These are phyloP conservation scores for Panthera uncia DNA, from an alignment of 2,113 vertebrate species.

Conservation along the genomic window DNA sequence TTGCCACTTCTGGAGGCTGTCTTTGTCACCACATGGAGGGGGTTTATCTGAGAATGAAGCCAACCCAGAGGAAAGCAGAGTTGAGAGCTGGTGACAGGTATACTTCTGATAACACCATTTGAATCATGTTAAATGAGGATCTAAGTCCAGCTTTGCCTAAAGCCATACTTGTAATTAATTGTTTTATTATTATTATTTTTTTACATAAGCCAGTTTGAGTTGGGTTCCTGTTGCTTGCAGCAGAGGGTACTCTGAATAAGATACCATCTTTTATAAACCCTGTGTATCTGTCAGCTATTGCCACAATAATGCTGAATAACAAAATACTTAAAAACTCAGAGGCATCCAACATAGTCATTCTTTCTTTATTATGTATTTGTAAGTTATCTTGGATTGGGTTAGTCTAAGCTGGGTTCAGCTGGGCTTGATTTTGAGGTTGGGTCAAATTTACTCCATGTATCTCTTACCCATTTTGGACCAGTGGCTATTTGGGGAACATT, in stretches of 20 bases:
- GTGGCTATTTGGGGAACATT: neutral
- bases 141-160: neutral
- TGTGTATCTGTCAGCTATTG: neutral
- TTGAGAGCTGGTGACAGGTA: neutral
- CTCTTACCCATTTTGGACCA: neutral
- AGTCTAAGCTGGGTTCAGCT: neutral
- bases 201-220: neutral
- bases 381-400: neutral
- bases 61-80: neutral
- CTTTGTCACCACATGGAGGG: neutral
- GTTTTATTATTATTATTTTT: neutral
- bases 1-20: neutral
- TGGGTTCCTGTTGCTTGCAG: slow-evolving; percentile 11
- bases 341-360: neutral
- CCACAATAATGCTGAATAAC: neutral
- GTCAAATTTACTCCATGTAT: neutral
- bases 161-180: neutral
- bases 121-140: neutral
- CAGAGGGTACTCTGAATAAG: neutral
- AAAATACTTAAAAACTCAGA: slow-evolving; percentile 12
- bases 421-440: neutral
- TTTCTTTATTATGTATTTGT: neutral
- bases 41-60: neutral
- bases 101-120: neutral
- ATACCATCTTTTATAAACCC: neutral